Percentiles rank a stretch among this genome's conserved stretches.
Conservation (phyloP, 2,797 vertebrate genomes). For the Paratrypauchen microcephalus region DNA sequence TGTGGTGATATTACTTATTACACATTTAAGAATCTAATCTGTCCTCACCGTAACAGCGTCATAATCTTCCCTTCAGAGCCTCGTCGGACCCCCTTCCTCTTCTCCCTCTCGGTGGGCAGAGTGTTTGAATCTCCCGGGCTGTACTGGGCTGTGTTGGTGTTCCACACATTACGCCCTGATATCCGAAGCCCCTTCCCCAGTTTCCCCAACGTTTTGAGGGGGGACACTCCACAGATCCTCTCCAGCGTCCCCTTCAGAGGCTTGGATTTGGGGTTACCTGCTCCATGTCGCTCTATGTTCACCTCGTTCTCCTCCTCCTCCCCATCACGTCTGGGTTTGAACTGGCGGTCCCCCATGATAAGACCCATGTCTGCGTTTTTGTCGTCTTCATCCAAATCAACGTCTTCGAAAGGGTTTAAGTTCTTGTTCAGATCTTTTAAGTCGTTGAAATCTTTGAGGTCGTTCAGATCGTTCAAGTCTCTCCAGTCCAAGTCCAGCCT, state of each 20-base stretch:
- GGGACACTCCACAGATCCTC: conserved; percentile 77
- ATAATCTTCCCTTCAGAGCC: conserved; percentile 84
- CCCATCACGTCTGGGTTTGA: conserved; percentile 65
- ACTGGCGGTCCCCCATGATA: conserved; percentile 68
- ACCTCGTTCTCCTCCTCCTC: conserved; percentile 81
- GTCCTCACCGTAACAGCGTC: conserved; percentile 76
- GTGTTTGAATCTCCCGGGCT: conserved; percentile 63
- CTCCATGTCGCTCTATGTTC: conserved; percentile 70
- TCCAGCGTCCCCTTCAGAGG: conserved; percentile 79
- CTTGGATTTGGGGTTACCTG: conserved; percentile 67
- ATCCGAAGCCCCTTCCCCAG: conserved; percentile 80
- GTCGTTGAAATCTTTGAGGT: conserved; percentile 64
- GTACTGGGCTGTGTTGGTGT: conserved; percentile 60
- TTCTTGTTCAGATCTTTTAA: conserved; percentile 69
- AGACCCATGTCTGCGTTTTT: conserved; percentile 65
- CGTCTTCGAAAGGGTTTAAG: conserved; percentile 80
- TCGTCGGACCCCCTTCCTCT: conserved; percentile 77
- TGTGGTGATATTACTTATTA: too few species aligned
- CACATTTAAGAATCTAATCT: neutral
- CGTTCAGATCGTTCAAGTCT: conserved; percentile 67
- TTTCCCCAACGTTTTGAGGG: conserved; percentile 81
- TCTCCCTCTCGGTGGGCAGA: conserved; percentile 69
- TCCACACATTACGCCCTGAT: conserved; percentile 76
- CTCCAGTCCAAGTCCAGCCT: conserved; percentile 69
- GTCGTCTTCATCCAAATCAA: conserved; percentile 68